Conservation (phyloP, 2,888 invertebrate genomes). For the Terebella lapidaria region DNA sequence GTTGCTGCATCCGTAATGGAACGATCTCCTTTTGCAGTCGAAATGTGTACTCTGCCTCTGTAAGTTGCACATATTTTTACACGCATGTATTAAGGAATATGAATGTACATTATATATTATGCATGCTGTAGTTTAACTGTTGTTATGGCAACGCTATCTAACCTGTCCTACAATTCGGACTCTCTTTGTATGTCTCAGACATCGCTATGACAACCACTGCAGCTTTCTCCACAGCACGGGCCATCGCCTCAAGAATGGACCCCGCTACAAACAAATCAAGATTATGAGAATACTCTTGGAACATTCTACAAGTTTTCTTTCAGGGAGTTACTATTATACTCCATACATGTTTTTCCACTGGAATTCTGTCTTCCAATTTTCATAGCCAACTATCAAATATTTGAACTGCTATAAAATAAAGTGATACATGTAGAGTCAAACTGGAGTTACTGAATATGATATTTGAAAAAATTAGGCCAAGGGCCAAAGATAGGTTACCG, state of each 20-base stretch:
- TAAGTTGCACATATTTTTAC: background rate
- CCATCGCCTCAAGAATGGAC: constrained; percentile 46
- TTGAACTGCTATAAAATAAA: too few species aligned
- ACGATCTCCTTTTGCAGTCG: constrained; percentile 14
- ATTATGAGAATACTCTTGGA: too few species aligned
- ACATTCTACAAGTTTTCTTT: too few species aligned
- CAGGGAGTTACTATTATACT: too few species aligned
- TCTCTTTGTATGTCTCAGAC: constrained; percentile 49
- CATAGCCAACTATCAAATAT: too few species aligned
- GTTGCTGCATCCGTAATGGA: constrained; percentile 14
- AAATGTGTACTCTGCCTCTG: constrained; percentile 24
- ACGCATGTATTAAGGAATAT: too few species aligned
- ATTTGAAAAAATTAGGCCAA: too few species aligned
- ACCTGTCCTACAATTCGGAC: constrained; percentile 48
- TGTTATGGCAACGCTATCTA: background rate
- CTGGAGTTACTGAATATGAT: too few species aligned
- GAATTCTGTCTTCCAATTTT: too few species aligned
- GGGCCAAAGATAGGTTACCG: too few species aligned
- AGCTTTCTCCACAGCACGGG: constrained; percentile 45
- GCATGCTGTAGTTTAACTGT: background rate
- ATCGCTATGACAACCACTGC: constrained; percentile 44
- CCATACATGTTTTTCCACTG: background rate
- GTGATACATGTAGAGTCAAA: too few species aligned
- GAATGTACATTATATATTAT: background rate
- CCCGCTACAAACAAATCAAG: constrained; percentile 26